These are phyloP conservation scores for Acanthopagrus latus DNA, from an alignment of 2,797 vertebrate species.

Conservation along the genomic window DNA sequence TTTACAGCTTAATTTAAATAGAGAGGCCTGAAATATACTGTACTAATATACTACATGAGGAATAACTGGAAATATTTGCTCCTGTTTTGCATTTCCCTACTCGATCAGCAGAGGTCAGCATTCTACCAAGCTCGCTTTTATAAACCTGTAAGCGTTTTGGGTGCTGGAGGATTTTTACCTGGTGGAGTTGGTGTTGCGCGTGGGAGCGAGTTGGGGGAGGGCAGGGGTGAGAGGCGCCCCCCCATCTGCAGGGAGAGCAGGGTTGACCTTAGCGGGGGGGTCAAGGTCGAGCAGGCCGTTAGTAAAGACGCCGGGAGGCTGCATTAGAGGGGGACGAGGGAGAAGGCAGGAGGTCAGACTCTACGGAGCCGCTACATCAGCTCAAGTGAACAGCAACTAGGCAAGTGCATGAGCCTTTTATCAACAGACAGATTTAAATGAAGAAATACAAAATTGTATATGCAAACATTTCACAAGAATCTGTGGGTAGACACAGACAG, in stretches of 20 bases:
- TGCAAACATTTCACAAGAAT: neutral
- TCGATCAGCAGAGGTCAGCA: conserved; percentile 40
- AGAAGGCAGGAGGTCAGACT: conserved; percentile 57
- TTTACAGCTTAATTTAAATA: too few species aligned
- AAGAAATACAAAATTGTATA: too few species aligned
- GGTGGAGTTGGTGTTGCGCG: conserved; percentile 77
- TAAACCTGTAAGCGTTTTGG: neutral
- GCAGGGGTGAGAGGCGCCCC: conserved; percentile 61
- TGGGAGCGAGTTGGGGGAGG: conserved; percentile 79
- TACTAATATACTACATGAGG: neutral
- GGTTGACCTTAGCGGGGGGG: conserved; percentile 76
- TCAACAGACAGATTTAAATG: neutral
- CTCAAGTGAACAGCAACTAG: conserved; percentile 35
- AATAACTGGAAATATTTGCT: neutral
- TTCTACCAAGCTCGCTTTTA: neutral
- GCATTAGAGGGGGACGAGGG: conserved; percentile 53
- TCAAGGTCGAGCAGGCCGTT: conserved; percentile 89
- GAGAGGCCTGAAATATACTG: neutral
- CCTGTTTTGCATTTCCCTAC: neutral
- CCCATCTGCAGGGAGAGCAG: conserved; percentile 79
- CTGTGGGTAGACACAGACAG: neutral
- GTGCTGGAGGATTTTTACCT: conserved; percentile 82
- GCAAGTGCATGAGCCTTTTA: neutral
- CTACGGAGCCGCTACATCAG: conserved; percentile 49
- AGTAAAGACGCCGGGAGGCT: conserved; percentile 86